Evolutionary conservation across 2,888 invertebrate species (phyloP), one percentile per base, ranked within the genome.

Genomic region (Patella depressa): DNA sequence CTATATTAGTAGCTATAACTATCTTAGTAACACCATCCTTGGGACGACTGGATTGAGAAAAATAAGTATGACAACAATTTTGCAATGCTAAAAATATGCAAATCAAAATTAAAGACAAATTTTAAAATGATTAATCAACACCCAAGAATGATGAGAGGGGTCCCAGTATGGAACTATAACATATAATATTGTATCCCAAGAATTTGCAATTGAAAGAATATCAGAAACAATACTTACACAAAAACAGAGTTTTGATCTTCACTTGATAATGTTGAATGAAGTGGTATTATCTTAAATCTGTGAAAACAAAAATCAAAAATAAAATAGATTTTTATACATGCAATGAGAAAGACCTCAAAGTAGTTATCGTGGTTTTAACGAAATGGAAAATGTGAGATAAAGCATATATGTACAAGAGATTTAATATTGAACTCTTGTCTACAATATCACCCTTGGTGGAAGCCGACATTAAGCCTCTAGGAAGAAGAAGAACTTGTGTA

Each of bases 1-100:
- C 97, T 83, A 98, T 96, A 84, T 96, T 96, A 0, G 98, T 98
- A 0, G 98, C 95, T 73, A 98, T 92, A 53, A 98, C 95, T 77
- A 98, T 96, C 78, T 90, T 90, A 9, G 87, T 87, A 2, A 88
- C 85, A 78, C 90, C 91, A 0, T 85, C 77, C 0, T 95, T 94
- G 0, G 97, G 95, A 73, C 93, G 93, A 53, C 89, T 89, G 81
- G n/a, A 83, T 77, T 78, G 69, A 54, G 59, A 72, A 65, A 19
- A 29, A 72, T 45, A 11, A 24, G 17, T 65, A 59, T 12, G 74
- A 53, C 19, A 29, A 3, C 34, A 34, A 34, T 34, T 34, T 4
- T 34, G 34, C 34, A 34, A 34, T 5, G 19, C 15, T 45, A 71
- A 71, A 71, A 29, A 29, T 29, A 71, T 7, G 29, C 24, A 24